Percentiles rank a stretch among this genome's conserved stretches.
phyloP scores from a whole-genome alignment of 2,113 vertebrate species.

The Tragulus kanchil region DNA sequence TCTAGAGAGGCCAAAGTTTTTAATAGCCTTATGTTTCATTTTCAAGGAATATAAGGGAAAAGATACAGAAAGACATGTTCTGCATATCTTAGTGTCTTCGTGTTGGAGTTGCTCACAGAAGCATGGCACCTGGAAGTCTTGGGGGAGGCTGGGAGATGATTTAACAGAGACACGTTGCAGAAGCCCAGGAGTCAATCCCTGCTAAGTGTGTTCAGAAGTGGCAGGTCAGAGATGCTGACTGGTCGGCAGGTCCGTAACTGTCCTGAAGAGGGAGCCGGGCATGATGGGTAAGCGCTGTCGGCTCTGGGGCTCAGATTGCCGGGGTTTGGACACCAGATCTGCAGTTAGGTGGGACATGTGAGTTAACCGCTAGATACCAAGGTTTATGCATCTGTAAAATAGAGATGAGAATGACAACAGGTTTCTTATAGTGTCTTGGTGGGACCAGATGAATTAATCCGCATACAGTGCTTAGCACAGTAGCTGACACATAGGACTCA shows the following conservation, averaged over 20 bases:
- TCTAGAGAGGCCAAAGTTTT: background rate
- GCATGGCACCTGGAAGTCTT: background rate
- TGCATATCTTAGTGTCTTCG: background rate
- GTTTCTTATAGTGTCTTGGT: background rate
- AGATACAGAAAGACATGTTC: background rate
- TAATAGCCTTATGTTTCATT: background rate
- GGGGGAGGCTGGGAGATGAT: background rate
- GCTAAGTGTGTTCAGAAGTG: background rate
- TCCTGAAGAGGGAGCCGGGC: background rate
- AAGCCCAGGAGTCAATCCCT: background rate
- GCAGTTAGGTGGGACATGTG: background rate
- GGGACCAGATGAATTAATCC: background rate
- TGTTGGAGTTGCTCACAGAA: background rate
- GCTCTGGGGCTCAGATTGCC: background rate
- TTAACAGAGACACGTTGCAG: background rate
- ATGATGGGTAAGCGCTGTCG: background rate
- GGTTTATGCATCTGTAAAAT: background rate
- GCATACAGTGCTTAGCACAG: background rate
- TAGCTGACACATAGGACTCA: background rate
- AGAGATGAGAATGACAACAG: background rate
- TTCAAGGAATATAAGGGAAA: background rate
- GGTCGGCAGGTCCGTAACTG: rapidly evolving
- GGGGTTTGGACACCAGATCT: background rate
- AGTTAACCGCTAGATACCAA: background rate
- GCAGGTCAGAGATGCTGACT: background rate